phyloP scores from a whole-genome alignment of 2,797 vertebrate species.

The Pagetopsis macropterus region DNA sequence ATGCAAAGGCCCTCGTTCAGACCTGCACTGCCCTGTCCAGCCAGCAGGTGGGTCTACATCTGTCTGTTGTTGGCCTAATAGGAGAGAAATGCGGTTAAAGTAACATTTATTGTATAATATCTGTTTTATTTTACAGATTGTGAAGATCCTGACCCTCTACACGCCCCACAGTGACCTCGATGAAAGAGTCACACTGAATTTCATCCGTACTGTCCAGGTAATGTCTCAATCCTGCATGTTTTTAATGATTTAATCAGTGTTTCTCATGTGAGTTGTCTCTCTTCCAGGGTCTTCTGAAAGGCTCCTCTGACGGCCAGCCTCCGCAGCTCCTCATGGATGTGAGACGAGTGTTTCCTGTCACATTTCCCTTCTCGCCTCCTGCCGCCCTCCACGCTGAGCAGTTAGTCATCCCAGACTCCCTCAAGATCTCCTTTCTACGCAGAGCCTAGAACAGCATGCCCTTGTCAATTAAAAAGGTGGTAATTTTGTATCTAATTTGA shows the following conservation, averaged over 20 bases:
- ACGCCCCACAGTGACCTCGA: slow-evolving; percentile 83
- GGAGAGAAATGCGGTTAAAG: not conserved
- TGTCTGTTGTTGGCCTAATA: not conserved
- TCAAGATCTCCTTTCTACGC: slow-evolving; percentile 83
- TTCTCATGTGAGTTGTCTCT: slow-evolving; percentile 3
- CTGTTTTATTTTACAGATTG: slow-evolving; percentile 74
- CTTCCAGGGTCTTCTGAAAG: slow-evolving; percentile 78
- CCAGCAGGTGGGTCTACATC: slow-evolving; percentile 79
- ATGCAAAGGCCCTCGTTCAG: slow-evolving; percentile 79
- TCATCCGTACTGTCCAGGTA: slow-evolving; percentile 86
- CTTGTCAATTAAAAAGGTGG: slow-evolving; percentile 6
- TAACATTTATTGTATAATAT: not conserved
- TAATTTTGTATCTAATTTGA: slow-evolving; percentile 1
- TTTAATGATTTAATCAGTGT: not conserved
- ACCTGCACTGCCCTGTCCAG: slow-evolving; percentile 83
- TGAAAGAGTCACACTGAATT: slow-evolving; percentile 84
- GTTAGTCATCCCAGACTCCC: slow-evolving; percentile 81
- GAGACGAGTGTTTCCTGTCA: slow-evolving; percentile 83
- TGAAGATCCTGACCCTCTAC: slow-evolving; percentile 86
- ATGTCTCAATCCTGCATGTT: not conserved
- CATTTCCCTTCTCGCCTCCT: slow-evolving; percentile 77
- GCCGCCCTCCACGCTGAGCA: slow-evolving; percentile 64
- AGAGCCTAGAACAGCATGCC: slow-evolving; percentile 55
- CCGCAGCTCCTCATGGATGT: slow-evolving; percentile 84
- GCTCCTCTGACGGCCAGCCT: slow-evolving; percentile 56